Percentiles rank a stretch among this genome's conserved stretches.
phyloP scores from a whole-genome alignment of 1,140 invertebrate genomes.

The Littorina saxatilis region DNA sequence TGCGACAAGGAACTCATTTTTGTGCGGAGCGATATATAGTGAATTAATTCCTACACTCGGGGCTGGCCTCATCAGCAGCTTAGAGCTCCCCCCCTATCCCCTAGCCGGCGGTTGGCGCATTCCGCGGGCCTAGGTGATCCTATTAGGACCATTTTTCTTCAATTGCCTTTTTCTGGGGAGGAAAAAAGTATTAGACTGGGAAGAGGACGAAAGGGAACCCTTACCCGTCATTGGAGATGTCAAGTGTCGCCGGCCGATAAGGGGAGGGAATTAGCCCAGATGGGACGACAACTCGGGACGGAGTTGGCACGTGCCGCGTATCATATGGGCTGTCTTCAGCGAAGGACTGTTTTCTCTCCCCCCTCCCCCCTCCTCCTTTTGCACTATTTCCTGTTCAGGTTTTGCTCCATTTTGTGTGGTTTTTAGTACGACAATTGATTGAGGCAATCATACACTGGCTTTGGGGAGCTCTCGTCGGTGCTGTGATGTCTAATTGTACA shows the following conservation, averaged over 20 bases:
- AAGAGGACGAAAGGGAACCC: no score
- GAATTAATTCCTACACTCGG: constrained; percentile 5
- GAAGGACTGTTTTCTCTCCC: constrained; percentile 10
- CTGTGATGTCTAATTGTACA: no score
- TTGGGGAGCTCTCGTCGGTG: no score
- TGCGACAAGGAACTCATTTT: not conserved
- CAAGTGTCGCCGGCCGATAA: constrained; percentile 1
- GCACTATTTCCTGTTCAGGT: not conserved
- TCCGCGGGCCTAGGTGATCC: constrained; percentile 18
- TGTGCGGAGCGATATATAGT: not conserved
- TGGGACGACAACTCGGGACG: not conserved
- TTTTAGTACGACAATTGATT: no score
- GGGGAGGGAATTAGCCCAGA: not conserved
- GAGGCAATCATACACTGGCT: no score
- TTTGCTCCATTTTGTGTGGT: no score
- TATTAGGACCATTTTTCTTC: constrained; percentile 25
- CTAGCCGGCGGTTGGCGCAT: not conserved
- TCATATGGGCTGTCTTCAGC: not conserved
- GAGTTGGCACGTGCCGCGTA: not conserved
- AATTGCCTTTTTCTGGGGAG: constrained; percentile 5
- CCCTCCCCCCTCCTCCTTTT: not conserved
- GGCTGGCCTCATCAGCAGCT: not conserved
- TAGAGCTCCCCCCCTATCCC: not conserved
- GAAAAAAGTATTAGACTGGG: constrained; percentile 10
- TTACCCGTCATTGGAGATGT: not conserved